phyloP scores from a whole-genome alignment of 2,888 invertebrate species.

The Lamellibrachia satsuma region DNA sequence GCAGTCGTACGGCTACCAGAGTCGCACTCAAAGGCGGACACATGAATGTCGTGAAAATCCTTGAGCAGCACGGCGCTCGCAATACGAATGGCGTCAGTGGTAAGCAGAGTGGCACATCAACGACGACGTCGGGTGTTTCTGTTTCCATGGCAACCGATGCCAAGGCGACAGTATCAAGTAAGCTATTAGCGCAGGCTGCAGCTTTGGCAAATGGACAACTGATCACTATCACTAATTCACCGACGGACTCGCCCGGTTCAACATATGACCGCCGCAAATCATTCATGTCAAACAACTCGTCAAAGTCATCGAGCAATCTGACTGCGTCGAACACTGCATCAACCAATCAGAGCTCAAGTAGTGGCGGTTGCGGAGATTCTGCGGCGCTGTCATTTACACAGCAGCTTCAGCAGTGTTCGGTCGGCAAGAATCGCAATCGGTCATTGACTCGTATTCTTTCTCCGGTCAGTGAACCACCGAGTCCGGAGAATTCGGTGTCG shows the following conservation, averaged over 20 bases:
- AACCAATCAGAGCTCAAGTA: conserved; percentile 63
- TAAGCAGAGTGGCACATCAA: conserved; percentile 21
- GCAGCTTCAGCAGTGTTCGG: conserved; percentile 78
- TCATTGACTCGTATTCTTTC: conserved; percentile 72
- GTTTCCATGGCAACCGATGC: not conserved
- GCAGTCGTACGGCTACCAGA: conserved; percentile 69
- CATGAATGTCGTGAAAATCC: conserved; percentile 74
- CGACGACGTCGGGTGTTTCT: conserved; percentile 13
- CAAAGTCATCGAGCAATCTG: conserved; percentile 78
- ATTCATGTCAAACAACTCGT: conserved; percentile 56
- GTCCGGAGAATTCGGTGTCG: conserved; percentile 77
- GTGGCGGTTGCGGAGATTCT: conserved; percentile 32
- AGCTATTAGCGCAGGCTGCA: conserved; percentile 17
- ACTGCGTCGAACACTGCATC: conserved; percentile 73
- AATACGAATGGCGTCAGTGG: conserved; percentile 40
- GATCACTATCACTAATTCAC: conserved; percentile 39
- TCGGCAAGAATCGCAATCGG: conserved; percentile 72
- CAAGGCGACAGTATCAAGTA: conserved; percentile 19
- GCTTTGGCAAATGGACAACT: conserved; percentile 26
- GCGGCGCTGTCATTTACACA: conserved; percentile 83
- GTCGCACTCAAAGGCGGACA: conserved; percentile 88
- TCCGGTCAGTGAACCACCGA: conserved; percentile 75
- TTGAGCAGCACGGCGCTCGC: conserved; percentile 72
- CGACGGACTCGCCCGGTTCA: conserved; percentile 64
- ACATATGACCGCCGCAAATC: conserved; percentile 67